Percentiles rank a stretch among this genome's conserved stretches.
Evolutionary conservation across 2,797 vertebrate species (phyloP).

Genomic region (Petrocephalus sullivani): DNA sequence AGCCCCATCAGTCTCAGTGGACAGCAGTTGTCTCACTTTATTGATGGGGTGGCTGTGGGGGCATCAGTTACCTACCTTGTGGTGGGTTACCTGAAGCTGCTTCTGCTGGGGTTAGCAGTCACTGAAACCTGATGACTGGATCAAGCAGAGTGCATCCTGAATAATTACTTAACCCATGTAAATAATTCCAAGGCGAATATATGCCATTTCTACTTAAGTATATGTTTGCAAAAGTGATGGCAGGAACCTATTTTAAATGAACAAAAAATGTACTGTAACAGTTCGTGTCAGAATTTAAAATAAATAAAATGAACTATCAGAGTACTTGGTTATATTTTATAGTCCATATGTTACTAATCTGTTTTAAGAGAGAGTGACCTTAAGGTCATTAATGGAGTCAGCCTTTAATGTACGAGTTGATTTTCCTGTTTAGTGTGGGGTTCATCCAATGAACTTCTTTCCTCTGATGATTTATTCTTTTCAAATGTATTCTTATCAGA

Average conservation of each 20-base stretch:
- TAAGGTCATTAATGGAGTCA: background rate
- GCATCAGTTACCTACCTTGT: background rate
- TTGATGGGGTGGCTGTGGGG: background rate
- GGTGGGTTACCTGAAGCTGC: background rate
- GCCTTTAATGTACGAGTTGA: background rate
- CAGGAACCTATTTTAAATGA: background rate
- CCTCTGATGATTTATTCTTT: background rate
- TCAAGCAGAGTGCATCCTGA: background rate
- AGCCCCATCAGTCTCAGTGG: background rate
- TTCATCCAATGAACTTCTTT: background rate
- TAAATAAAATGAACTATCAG: background rate
- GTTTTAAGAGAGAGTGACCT: background rate
- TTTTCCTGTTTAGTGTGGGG: background rate
- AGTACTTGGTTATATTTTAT: background rate
- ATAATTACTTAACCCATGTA: background rate
- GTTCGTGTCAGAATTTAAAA: constrained; percentile 5
- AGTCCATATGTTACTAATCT: background rate
- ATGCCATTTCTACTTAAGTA: background rate
- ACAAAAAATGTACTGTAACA: background rate
- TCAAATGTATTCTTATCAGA: background rate
- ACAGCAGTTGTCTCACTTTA: background rate
- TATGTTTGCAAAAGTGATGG: background rate
- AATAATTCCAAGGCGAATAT: constrained; percentile 4
- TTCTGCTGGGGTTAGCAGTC: background rate
- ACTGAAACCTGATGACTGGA: background rate